phyloP scores from a whole-genome alignment of 2,113 vertebrate species.

The Psittacula cyanocephala region DNA sequence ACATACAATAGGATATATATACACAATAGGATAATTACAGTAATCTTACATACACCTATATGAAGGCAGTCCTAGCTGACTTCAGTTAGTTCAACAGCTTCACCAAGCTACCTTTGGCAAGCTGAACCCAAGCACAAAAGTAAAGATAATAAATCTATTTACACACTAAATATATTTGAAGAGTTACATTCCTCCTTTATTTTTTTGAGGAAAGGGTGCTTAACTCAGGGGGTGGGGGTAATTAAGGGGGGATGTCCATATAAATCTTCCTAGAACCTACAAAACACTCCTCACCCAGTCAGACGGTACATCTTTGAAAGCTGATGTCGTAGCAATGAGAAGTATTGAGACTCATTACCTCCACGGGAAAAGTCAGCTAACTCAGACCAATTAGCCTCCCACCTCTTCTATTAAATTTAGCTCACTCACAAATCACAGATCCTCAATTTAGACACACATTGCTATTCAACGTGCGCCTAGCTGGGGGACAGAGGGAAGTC shows the following conservation, averaged over 20 bases:
- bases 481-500: background rate
- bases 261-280: background rate
- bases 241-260: rapidly evolving
- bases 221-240: background rate
- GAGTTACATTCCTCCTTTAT: background rate
- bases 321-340: background rate
- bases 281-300: background rate
- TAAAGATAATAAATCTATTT: background rate
- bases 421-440: background rate
- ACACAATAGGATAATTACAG: no score
- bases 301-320: background rate
- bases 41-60: background rate
- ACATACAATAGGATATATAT: no score
- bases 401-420: background rate
- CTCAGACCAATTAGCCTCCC: background rate
- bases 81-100: background rate
- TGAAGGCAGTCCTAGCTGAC: background rate
- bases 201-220: background rate
- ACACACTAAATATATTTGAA: background rate
- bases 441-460: rapidly evolving
- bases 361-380: background rate
- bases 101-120: background rate
- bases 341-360: rapidly evolving
- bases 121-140: background rate
- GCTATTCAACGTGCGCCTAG: background rate